A percentile compares a stretch with the other conserved stretches of the same genome.
Conservation (phyloP, 2,113 vertebrate genomes). For the Forbesichthys papilliferus region DNA sequence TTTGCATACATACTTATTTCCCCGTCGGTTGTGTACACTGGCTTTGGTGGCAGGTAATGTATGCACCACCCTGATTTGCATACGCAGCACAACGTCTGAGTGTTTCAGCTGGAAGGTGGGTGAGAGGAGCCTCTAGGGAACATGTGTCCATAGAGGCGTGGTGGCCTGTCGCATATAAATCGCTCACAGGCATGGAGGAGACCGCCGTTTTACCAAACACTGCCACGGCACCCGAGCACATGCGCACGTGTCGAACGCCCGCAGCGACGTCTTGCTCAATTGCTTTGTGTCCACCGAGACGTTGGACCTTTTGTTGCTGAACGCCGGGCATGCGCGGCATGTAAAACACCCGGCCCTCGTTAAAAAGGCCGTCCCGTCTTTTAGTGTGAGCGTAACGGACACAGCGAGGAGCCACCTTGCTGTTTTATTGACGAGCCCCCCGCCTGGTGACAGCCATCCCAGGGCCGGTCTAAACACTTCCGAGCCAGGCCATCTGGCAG, state of each 20-base stretch:
- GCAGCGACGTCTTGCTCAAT: neutral
- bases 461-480: constrained; percentile 38
- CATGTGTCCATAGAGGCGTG: constrained; percentile 7
- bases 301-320: constrained; percentile 9
- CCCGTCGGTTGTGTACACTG: constrained; percentile 56
- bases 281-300: neutral
- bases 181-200: constrained; percentile 28
- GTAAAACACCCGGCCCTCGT: constrained; percentile 7
- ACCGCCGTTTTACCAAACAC: constrained; percentile 7
- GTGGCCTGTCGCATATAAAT: constrained; percentile 43
- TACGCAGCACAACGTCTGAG: constrained; percentile 44
- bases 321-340: constrained; percentile 1
- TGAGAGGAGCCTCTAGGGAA: constrained; percentile 32
- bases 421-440: constrained; percentile 21
- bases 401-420: constrained; percentile 1
- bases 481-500: constrained; percentile 49
- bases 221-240: constrained; percentile 8
- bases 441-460: constrained; percentile 17
- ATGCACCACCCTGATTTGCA: constrained; percentile 65
- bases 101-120: constrained; percentile 41
- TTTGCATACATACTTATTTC: constrained; percentile 73
- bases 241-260: neutral
- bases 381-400: neutral
- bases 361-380: neutral
- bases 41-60: constrained; percentile 52